Base-by-base conservation (phyloP, 2,888 invertebrate genomes). In the Clusia tigrina region DNA sequence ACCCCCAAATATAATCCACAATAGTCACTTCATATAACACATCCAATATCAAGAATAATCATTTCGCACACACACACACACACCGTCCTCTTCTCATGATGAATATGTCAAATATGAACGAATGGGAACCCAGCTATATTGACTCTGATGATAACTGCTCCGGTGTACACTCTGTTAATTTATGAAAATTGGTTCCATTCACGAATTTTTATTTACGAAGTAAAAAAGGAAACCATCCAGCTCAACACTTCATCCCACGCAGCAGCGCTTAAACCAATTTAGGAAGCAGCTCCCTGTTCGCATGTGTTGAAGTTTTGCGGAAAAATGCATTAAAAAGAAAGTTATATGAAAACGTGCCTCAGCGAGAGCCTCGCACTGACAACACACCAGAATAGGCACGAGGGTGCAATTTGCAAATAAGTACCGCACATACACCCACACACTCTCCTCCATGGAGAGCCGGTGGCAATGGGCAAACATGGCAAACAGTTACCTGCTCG, bases 321-420 rank as follows among this genome's bases (percentile, higher is more conserved):
- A n/a, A n/a, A n/a, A n/a, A n/a, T n/a, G n/a, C n/a, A n/a, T n/a
- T n/a, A 48, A 46, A 25, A 26, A 24, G 37, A 54, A 60, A 60
- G 54, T 60, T 54, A 60, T 60, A 54, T 54, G 18, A 37, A 53
- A 54, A 60, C 53, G 60, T 60, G 60, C 54, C 48, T 23, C 60
- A 54, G 22, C 54, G 23, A 54, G 42, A 12, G n/a, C 54, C 60
- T 54, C 60, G 10, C 24, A 60, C 53, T 46, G 60, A 60, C 59
- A 59, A 59, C 52, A 52, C 23, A 38, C n/a, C 56, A 38, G 38
- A 38, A 26, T 42, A 3, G 38, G 52, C n/a, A 53, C 12, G 53
- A 42, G 22, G 54, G 48, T 55, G 60, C 60, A 60, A 60, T 60
- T 26, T 54, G 54, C 60, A 55, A 60, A 54, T 38, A 60, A 60